Percentiles rank a stretch among this genome's conserved stretches.
Conservation (phyloP, 1,140 invertebrate genomes). For the Brachystomella parvula region DNA sequence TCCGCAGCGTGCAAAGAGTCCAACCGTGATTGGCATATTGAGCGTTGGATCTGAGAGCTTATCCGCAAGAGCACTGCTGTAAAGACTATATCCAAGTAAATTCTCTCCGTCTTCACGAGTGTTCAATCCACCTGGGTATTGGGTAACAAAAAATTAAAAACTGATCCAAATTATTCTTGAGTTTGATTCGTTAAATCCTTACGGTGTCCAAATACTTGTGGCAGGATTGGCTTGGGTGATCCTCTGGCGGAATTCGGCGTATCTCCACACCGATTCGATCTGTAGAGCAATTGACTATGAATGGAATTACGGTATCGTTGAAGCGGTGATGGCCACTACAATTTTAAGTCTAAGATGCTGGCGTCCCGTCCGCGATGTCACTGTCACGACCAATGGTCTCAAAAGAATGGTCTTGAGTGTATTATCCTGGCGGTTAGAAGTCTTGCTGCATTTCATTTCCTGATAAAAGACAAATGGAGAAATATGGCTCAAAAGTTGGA, state of each 20-base stretch:
- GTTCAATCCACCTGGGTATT: conserved; percentile 68
- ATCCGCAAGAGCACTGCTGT: conserved; percentile 91
- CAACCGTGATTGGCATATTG: conserved; percentile 67
- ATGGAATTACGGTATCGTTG: conserved; percentile 95
- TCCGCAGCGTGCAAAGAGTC: conserved; percentile 95
- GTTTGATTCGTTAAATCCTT: no score
- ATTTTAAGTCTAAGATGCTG: no score
- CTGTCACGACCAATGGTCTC: conserved; percentile 41
- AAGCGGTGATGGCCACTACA: no score
- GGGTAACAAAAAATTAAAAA: conserved; percentile 26
- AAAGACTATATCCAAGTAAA: conserved; percentile 93
- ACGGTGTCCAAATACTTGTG: conserved; percentile 89
- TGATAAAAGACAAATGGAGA: conserved; percentile 16
- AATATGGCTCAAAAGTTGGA: neutral
- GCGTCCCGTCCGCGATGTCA: conserved; percentile 22
- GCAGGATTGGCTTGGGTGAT: conserved; percentile 87
- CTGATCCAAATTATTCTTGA: conserved; percentile 6
- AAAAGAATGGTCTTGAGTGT: conserved; percentile 43
- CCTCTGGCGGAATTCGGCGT: conserved; percentile 94
- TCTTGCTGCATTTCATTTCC: conserved; percentile 30
- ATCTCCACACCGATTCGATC: conserved; percentile 88
- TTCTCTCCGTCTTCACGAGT: conserved; percentile 95
- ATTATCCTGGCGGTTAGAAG: conserved; percentile 43
- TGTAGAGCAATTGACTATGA: conserved; percentile 88
- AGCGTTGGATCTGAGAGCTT: conserved; percentile 65